Base-by-base conservation (phyloP, 2,113 vertebrate species). In the Murina feae region DNA sequence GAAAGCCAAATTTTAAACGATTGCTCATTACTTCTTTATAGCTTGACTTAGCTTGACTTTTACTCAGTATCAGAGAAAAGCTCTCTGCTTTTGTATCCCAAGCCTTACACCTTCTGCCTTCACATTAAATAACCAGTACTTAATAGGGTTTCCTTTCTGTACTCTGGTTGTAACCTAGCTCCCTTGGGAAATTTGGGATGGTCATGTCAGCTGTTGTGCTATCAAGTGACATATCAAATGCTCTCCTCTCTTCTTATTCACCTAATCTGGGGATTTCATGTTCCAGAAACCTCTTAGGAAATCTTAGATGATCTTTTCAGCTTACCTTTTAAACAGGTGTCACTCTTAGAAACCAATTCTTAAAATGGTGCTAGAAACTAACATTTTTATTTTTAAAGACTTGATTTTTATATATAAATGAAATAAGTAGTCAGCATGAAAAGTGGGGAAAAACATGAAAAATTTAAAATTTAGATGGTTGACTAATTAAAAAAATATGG, bases 121-220 rank as follows among this genome's bases (percentile, higher is more conserved):
- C 89, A 89, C n/a, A 53, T 39, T 94, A 87, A 96, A 60, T 91
- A 68, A 51, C 69, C n/a, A 75, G 25, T 44, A 90, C 63, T 88
- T 94, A 94, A 93, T 71, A 69, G 76, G 72, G 47, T 87, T 90
- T 91, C 49, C 18, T 90, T 79, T 89, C 87, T 82, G 63, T 65
- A 68, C 65, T 37, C 63, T 68, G 93, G 60, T 58, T 37, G 28
- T 95, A 79, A 87, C 69, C 20, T 5, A 63, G 51, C 44, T 95
- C 96, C 92, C 92, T 89, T 58, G 90, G 95, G 97, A 96, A 85
- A 51, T 86, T 89, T 93, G 87, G 87, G 91, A 90, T 92, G 84
- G 39, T 44, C 58, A 1, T 90, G 95, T 96, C 96, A 97, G 95
- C 97, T 97, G 96, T 96, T 75, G 47, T 39, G 88, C 95, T 95